These are phyloP conservation scores for Procambarus virginalis DNA, from an alignment of 1,140 invertebrate species.

Conservation along the genomic window DNA sequence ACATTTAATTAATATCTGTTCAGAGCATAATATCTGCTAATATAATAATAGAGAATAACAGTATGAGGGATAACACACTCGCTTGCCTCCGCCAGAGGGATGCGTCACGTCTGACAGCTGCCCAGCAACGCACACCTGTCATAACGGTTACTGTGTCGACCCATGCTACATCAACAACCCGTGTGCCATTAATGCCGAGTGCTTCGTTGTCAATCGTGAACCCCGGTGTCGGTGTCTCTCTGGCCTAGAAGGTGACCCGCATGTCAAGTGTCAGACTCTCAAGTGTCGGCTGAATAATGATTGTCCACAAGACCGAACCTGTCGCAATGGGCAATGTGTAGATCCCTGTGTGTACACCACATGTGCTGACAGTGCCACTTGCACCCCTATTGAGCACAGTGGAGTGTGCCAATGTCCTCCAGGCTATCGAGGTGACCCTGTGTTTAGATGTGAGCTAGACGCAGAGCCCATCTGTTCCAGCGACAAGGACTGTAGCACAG, in stretches of 20 bases:
- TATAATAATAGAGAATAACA: not conserved
- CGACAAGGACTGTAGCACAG: slow-evolving; percentile 72
- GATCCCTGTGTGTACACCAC: slow-evolving; percentile 74
- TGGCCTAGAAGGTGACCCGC: slow-evolving; percentile 81
- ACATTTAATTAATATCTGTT: slow-evolving; percentile 24
- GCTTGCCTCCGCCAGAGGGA: slow-evolving; percentile 59
- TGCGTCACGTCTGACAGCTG: slow-evolving; percentile 71
- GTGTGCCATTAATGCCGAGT: slow-evolving; percentile 86
- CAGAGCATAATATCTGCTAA: not conserved
- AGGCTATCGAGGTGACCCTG: slow-evolving; percentile 76
- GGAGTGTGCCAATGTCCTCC: slow-evolving; percentile 72
- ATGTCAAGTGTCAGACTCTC: slow-evolving; percentile 67
- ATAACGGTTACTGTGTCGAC: slow-evolving; percentile 63
- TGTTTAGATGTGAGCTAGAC: slow-evolving; percentile 79
- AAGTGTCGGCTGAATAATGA: slow-evolving; percentile 73
- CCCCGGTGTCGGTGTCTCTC: slow-evolving; percentile 86
- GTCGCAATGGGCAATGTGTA: slow-evolving; percentile 72
- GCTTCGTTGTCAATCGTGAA: slow-evolving; percentile 83
- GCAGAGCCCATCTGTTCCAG: slow-evolving; percentile 74
- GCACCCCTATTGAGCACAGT: slow-evolving; percentile 70
- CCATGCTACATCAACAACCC: slow-evolving; percentile 75
- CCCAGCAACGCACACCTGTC: slow-evolving; percentile 64
- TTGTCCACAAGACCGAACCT: slow-evolving; percentile 72
- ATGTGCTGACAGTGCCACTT: slow-evolving; percentile 72
- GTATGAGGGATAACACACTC: not conserved